These are phyloP conservation scores for Acronicta leporina DNA, from an alignment of 2,888 invertebrate species.

Conservation along the genomic window DNA sequence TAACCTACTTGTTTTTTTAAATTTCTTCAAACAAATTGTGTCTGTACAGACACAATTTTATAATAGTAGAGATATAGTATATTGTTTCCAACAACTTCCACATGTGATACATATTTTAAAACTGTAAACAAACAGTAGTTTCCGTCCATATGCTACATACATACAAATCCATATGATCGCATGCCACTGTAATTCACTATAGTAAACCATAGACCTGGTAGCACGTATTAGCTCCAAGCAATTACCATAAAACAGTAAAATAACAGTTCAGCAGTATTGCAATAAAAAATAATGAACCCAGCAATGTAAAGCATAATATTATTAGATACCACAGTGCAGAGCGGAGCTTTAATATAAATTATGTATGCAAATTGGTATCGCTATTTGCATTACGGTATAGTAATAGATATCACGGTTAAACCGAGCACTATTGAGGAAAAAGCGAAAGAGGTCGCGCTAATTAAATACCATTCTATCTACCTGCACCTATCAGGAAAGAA, in stretches of 20 bases:
- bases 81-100: neutral
- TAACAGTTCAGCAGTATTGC: slow-evolving; percentile 8
- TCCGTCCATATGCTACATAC: slow-evolving; percentile 10
- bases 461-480: too few relatives aligned
- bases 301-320: slow-evolving; percentile 13
- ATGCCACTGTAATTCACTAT: slow-evolving; percentile 5
- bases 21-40: too few relatives aligned
- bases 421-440: neutral
- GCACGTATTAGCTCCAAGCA: slow-evolving; percentile 1
- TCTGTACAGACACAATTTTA: too few relatives aligned
- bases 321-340: neutral
- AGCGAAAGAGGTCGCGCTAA: too few relatives aligned
- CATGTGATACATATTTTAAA: slow-evolving; percentile 14
- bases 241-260: slow-evolving; percentile 22
- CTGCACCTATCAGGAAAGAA: too few relatives aligned
- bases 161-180: slow-evolving; percentile 3
- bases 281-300: slow-evolving; percentile 33
- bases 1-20: too few relatives aligned
- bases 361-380: slow-evolving; percentile 5
- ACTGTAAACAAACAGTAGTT: slow-evolving; percentile 6
- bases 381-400: slow-evolving; percentile 4
- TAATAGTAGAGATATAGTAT: too few relatives aligned
- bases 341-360: slow-evolving; percentile 7
- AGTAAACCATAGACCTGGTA: slow-evolving; percentile 5
- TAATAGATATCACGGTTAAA: neutral